A percentile compares a stretch with the other conserved stretches of the same genome.
Evolutionary conservation across 1,140 invertebrate genomes (phyloP).

Genomic region (Bombus huntii): DNA sequence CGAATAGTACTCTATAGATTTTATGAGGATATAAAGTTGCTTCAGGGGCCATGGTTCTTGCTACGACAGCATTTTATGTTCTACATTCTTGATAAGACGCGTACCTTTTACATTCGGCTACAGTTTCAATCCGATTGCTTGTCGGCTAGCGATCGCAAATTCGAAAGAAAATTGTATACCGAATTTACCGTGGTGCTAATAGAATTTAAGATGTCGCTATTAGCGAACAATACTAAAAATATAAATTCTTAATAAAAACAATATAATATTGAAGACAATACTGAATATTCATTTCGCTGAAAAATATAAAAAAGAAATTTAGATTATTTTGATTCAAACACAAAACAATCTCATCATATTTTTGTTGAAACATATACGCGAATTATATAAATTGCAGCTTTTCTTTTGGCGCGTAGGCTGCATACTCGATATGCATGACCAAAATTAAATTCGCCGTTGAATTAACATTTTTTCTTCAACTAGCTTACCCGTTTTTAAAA

Average conservation of each 20-base stretch:
- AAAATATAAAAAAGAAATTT: too few relatives aligned
- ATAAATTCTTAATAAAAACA: not conserved
- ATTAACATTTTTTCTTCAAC: not conserved
- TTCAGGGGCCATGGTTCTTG: slow-evolving; percentile 15
- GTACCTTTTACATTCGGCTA: slow-evolving; percentile 56
- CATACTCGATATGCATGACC: not conserved
- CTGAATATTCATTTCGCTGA: too few relatives aligned
- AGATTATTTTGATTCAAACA: too few relatives aligned
- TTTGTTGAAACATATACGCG: too few relatives aligned
- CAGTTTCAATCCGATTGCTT: slow-evolving; percentile 30
- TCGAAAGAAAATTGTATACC: slow-evolving; percentile 47
- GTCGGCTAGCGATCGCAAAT: slow-evolving; percentile 51
- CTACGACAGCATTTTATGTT: slow-evolving; percentile 63
- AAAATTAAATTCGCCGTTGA: not conserved
- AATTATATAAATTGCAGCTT: too few relatives aligned
- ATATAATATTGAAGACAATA: not conserved
- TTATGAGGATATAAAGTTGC: not conserved
- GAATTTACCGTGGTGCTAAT: slow-evolving; percentile 31
- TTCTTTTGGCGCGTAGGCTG: too few relatives aligned
- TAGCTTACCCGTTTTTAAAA: not conserved
- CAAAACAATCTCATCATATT: too few relatives aligned
- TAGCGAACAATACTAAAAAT: too few relatives aligned
- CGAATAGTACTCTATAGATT: not conserved
- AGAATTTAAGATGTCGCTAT: not conserved
- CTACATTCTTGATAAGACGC: slow-evolving; percentile 52